Evolutionary conservation across 2,797 vertebrate species (phyloP).

Genomic region (Lycodopsis pacificus): DNA sequence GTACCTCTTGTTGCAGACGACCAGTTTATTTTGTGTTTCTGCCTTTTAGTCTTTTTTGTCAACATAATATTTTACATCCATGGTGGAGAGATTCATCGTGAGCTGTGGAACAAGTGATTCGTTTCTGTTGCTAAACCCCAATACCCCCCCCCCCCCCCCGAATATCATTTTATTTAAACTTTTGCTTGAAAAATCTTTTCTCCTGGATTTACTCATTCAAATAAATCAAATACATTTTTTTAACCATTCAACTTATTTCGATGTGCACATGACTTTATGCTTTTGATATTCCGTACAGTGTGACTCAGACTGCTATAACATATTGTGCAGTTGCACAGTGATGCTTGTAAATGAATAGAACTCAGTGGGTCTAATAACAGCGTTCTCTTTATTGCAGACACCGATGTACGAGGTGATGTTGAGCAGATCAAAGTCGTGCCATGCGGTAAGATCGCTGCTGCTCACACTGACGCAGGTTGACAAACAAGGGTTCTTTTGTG

Average conservation of each 20-base stretch:
- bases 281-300: no score
- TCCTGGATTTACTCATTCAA: no score
- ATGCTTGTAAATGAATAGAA: background rate
- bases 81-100: no score
- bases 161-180: no score
- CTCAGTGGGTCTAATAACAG: background rate
- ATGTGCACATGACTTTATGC: no score
- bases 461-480: background rate
- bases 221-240: no score
- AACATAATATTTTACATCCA: background rate
- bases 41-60: background rate
- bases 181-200: no score
- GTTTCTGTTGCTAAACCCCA: background rate
- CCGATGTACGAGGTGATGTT: slow-evolving; percentile 88
- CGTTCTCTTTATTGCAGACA: slow-evolving; percentile 76
- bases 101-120: background rate
- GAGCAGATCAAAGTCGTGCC: slow-evolving; percentile 87
- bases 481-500: background rate
- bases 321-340: background rate
- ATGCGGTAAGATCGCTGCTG: slow-evolving; percentile 80
- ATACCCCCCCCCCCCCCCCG: no score
- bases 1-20: background rate
- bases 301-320: background rate
- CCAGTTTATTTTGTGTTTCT: slow-evolving; percentile 2
- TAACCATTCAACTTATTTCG: no score